Percentiles rank a stretch among this genome's conserved stretches.
These are phyloP conservation scores for Oryzias sinensis DNA, from an alignment of 2,797 vertebrate genomes.

Conservation along the genomic window DNA sequence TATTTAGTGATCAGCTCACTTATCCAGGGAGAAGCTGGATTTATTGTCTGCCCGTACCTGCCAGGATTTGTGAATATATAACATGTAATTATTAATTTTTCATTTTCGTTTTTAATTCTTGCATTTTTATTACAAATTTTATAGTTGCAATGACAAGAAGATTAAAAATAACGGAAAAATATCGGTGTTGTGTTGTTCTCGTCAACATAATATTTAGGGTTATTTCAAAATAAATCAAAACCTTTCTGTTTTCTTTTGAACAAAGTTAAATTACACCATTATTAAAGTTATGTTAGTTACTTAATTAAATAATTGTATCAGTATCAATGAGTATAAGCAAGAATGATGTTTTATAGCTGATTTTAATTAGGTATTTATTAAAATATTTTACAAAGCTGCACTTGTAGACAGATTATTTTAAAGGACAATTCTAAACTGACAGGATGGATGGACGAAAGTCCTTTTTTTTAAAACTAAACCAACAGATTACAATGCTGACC, in stretches of 20 bases:
- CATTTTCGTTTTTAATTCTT: too few species aligned
- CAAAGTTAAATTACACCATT: neutral
- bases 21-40: constrained; percentile 44
- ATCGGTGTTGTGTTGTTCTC: too few species aligned
- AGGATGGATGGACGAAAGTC: neutral
- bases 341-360: neutral
- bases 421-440: too few species aligned
- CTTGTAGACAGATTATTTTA: neutral
- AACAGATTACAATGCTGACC: constrained; percentile 19
- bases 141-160: too few species aligned
- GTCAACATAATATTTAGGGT: neutral
- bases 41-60: constrained; percentile 26
- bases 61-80: constrained; percentile 29
- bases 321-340: neutral
- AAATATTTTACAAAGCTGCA: neutral
- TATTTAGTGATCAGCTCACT: constrained; percentile 42
- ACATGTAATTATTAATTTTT: too few species aligned
- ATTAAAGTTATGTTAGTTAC: neutral
- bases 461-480: neutral
- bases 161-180: too few species aligned
- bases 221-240: neutral
- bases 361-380: constrained; percentile 10
- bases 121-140: too few species aligned
- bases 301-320: neutral
- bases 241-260: constrained; percentile 11